These are phyloP conservation scores for Lophotriccus pileatus DNA, from an alignment of 2,797 vertebrate species.

Conservation along the genomic window DNA sequence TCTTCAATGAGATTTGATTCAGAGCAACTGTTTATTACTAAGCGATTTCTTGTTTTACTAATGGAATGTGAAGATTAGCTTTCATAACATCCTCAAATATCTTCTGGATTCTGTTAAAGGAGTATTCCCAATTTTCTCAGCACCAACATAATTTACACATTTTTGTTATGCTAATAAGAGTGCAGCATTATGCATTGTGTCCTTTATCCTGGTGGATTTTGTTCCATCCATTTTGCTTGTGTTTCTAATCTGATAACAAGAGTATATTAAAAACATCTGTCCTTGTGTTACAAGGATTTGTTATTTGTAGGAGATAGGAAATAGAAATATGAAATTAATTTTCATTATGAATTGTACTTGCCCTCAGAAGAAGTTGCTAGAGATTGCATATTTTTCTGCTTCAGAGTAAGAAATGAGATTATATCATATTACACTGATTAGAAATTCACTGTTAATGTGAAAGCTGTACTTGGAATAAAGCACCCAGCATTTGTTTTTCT, in stretches of 20 bases:
- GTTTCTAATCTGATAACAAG: conserved; percentile 37
- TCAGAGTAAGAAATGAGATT: conserved; percentile 55
- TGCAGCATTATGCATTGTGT: neutral
- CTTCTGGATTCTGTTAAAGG: neutral
- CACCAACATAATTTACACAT: neutral
- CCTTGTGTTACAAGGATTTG: conserved; percentile 46
- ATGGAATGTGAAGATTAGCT: neutral
- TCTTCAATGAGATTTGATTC: neutral
- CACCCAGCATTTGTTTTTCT: neutral
- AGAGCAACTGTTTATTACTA: neutral
- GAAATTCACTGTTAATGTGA: conserved; percentile 55
- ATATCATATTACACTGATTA: conserved; percentile 54
- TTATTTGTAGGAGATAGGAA: conserved; percentile 52
- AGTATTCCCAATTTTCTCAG: neutral
- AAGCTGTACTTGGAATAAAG: neutral
- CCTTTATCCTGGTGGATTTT: neutral
- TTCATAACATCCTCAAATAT: neutral
- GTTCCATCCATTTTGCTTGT: conserved; percentile 12
- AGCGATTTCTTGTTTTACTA: neutral
- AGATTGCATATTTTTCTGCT: conserved; percentile 46
- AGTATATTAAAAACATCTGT: conserved; percentile 39
- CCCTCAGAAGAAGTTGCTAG: conserved; percentile 45
- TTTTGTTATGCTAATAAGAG: conserved; percentile 29
- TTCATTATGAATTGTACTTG: conserved; percentile 54
- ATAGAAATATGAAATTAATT: conserved; percentile 55